Conservation (phyloP, 2,113 vertebrate genomes). For the Planiliza haematocheilus region DNA sequence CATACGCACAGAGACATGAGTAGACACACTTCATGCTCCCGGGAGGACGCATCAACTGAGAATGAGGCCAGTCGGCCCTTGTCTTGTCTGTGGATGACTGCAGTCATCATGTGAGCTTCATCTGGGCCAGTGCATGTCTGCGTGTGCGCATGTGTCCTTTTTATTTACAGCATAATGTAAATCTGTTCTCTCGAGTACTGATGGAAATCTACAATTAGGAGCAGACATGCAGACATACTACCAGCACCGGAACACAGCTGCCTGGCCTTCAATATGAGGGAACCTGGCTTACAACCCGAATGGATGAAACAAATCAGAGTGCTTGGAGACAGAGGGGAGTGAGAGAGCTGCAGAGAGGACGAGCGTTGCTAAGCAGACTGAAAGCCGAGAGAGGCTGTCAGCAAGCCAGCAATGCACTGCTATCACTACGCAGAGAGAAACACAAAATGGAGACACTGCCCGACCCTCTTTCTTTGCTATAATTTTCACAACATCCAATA, state of each 20-base stretch:
- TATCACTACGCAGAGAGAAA: conserved; percentile 63
- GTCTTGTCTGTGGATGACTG: conserved; percentile 67
- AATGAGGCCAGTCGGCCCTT: conserved; percentile 75
- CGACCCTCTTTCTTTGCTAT: conserved; percentile 38
- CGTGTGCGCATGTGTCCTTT: background rate
- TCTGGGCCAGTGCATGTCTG: conserved; percentile 29
- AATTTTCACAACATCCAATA: conserved; percentile 34
- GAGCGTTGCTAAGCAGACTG: conserved; percentile 82
- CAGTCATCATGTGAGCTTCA: conserved; percentile 59
- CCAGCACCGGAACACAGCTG: conserved; percentile 14
- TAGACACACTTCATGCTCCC: conserved; percentile 61
- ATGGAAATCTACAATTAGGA: conserved; percentile 35
- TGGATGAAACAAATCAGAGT: conserved; percentile 60
- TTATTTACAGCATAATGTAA: background rate
- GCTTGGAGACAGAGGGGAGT: conserved; percentile 70
- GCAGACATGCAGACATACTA: background rate
- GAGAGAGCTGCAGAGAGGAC: conserved; percentile 64
- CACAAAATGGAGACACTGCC: conserved; percentile 76
- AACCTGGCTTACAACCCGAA: conserved; percentile 50
- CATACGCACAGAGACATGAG: conserved; percentile 43
- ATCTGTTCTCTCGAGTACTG: conserved; percentile 16
- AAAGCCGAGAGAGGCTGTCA: conserved; percentile 72
- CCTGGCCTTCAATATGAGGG: conserved; percentile 37
- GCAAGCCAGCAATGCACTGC: conserved; percentile 69
- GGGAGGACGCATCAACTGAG: conserved; percentile 50